Evolutionary conservation across 1,140 invertebrate genomes (phyloP).

Genomic region (Bombus difficillimus): DNA sequence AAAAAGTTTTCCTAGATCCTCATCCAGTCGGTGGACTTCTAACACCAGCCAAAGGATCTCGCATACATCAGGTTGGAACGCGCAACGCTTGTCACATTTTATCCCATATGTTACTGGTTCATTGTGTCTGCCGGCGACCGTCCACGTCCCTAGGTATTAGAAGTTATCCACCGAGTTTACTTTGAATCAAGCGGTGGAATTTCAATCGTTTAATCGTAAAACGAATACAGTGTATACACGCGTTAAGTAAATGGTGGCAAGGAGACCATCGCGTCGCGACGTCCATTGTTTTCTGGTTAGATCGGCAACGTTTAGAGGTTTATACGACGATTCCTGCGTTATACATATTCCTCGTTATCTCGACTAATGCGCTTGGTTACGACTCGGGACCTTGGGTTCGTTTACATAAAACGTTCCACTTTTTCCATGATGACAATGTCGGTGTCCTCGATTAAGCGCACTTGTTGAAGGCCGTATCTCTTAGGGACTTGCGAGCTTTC

Average conservation of each 20-base stretch:
- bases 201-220: neutral
- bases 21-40: neutral
- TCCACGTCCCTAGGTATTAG: slow-evolving; percentile 1
- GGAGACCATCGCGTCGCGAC: neutral
- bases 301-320: neutral
- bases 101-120: slow-evolving; percentile 30
- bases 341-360: slow-evolving; percentile 15
- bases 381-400: slow-evolving; percentile 23
- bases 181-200: neutral
- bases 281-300: slow-evolving; percentile 8
- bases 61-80: neutral
- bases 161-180: slow-evolving; percentile 12
- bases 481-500: neutral
- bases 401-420: slow-evolving; percentile 46
- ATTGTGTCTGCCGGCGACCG: neutral
- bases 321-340: neutral
- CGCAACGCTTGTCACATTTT: slow-evolving; percentile 10
- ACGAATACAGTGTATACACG: neutral
- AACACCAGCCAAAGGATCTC: neutral
- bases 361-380: neutral
- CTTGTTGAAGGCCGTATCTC: neutral
- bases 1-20: slow-evolving; percentile 13
- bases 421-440: slow-evolving; percentile 22
- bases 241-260: neutral
- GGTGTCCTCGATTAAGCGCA: slow-evolving; percentile 38